Percentiles rank a stretch among this genome's conserved stretches.
These are phyloP conservation scores for Macquaria australasica DNA, from an alignment of 2,113 vertebrate genomes.

Conservation along the genomic window DNA sequence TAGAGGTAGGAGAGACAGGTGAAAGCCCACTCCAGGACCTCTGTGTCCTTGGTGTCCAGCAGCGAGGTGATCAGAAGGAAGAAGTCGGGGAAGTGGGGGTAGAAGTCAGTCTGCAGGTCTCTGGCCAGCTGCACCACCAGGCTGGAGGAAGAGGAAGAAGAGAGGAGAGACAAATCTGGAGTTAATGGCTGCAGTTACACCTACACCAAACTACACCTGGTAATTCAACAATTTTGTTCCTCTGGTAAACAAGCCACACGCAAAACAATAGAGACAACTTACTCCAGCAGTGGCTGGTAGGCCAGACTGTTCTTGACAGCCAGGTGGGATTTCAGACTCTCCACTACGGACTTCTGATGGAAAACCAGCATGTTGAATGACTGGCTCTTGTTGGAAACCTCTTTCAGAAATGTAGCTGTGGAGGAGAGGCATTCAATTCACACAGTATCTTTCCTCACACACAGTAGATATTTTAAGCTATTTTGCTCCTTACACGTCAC, in stretches of 20 bases:
- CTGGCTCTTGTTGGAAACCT: slow-evolving; percentile 92
- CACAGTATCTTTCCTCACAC: neutral
- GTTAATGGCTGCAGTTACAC: neutral
- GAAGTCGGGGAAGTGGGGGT: slow-evolving; percentile 95
- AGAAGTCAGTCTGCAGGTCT: slow-evolving; percentile 97
- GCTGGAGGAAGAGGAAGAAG: slow-evolving; percentile 75
- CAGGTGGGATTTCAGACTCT: slow-evolving; percentile 92
- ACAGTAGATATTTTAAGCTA: neutral
- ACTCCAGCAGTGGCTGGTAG: slow-evolving; percentile 94
- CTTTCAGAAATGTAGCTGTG: slow-evolving; percentile 90
- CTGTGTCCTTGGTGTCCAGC: slow-evolving; percentile 95
- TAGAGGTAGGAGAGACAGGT: slow-evolving; percentile 95
- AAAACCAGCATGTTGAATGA: slow-evolving; percentile 97
- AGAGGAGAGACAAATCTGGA: neutral
- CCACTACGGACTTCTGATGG: slow-evolving; percentile 91
- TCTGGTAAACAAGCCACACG: neutral
- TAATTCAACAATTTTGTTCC: too few relatives aligned
- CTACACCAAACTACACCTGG: neutral
- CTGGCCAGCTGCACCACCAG: slow-evolving; percentile 95
- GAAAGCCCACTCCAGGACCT: slow-evolving; percentile 95
- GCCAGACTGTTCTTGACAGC: slow-evolving; percentile 90
- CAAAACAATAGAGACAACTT: slow-evolving; percentile 71
- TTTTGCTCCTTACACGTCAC: neutral
- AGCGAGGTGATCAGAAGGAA: slow-evolving; percentile 91
- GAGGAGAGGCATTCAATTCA: slow-evolving; percentile 14